These are phyloP conservation scores for Hydractinia echinata DNA, from an alignment of 30 jellyfish, hydroid and myxozoan genomes.

Conservation along the genomic window DNA sequence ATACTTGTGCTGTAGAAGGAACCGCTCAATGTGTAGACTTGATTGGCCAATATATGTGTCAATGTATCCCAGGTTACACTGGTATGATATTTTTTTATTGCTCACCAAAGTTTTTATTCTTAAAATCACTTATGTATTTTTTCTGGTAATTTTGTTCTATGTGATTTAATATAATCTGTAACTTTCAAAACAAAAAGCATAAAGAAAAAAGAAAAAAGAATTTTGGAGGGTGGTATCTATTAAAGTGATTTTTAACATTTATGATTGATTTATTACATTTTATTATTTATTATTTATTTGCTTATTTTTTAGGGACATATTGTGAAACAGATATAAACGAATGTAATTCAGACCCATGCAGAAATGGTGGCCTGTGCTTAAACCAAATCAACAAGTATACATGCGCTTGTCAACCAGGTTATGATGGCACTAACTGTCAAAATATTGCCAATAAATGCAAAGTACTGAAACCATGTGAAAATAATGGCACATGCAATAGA, in stretches of 20 bases:
- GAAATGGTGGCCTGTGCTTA: constrained; percentile 55
- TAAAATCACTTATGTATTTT: not conserved
- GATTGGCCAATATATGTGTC: not conserved
- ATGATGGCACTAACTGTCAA: constrained; percentile 52
- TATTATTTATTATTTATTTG: not conserved
- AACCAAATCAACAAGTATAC: constrained; percentile 37
- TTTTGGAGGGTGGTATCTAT: not conserved
- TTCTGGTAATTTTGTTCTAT: not conserved
- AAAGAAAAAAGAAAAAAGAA: too few relatives aligned
- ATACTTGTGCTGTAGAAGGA: constrained; percentile 40
- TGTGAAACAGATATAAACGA: constrained; percentile 68
- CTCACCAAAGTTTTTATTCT: not conserved
- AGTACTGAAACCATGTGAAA: constrained; percentile 48
- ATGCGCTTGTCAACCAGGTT: constrained; percentile 56
- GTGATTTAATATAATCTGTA: not conserved
- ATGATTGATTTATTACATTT: not conserved
- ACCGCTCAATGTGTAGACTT: constrained; percentile 28
- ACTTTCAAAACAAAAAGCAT: not conserved
- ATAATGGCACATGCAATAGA: constrained; percentile 47
- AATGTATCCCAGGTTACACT: constrained; percentile 21
- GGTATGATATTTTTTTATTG: constrained; percentile 5
- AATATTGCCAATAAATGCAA: constrained; percentile 61
- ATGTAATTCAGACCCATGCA: constrained; percentile 52
- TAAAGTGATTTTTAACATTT: not conserved
- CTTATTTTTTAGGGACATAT: constrained; percentile 23